Evolutionary conservation across 2,888 invertebrate species (phyloP).

Genomic region (Chelonus formosanus): DNA sequence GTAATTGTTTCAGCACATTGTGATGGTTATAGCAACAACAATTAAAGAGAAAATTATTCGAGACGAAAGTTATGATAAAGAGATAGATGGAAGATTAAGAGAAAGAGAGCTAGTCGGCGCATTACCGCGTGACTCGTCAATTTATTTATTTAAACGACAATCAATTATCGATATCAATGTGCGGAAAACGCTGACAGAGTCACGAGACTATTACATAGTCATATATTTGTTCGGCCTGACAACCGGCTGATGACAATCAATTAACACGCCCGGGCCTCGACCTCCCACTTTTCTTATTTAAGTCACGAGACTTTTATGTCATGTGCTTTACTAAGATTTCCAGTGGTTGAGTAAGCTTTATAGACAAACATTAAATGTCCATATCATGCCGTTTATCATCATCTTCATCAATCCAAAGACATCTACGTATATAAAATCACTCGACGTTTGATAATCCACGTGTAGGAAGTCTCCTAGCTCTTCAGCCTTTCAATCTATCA

Average conservation of each 20-base stretch:
- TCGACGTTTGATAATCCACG: neutral
- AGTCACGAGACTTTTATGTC: constrained; percentile 30
- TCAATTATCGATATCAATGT: constrained; percentile 43
- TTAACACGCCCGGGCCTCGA: constrained; percentile 23
- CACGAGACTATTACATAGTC: constrained; percentile 17
- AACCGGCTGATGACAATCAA: constrained; percentile 23
- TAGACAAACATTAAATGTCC: neutral
- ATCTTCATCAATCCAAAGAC: too few species aligned
- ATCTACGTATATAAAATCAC: too few species aligned
- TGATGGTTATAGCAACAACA: neutral
- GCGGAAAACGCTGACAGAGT: constrained; percentile 32
- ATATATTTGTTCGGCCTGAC: constrained; percentile 25
- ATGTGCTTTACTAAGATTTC: constrained; percentile 1
- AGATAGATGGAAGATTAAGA: constrained; percentile 14
- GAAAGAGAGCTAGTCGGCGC: constrained; percentile 31
- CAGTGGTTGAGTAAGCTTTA: neutral
- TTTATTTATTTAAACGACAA: constrained; percentile 42
- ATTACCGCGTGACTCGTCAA: constrained; percentile 40
- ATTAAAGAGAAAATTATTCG: constrained; percentile 11
- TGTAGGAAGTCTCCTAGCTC: neutral
- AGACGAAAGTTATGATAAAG: constrained; percentile 24
- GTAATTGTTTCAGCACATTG: constrained; percentile 1
- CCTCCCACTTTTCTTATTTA: constrained; percentile 19
- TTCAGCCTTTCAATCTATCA: constrained; percentile 5
- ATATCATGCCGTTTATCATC: too few species aligned